These are phyloP conservation scores for Sebastes hopkinsi DNA, from an alignment of 2,797 vertebrate species.

Conservation along the genomic window DNA sequence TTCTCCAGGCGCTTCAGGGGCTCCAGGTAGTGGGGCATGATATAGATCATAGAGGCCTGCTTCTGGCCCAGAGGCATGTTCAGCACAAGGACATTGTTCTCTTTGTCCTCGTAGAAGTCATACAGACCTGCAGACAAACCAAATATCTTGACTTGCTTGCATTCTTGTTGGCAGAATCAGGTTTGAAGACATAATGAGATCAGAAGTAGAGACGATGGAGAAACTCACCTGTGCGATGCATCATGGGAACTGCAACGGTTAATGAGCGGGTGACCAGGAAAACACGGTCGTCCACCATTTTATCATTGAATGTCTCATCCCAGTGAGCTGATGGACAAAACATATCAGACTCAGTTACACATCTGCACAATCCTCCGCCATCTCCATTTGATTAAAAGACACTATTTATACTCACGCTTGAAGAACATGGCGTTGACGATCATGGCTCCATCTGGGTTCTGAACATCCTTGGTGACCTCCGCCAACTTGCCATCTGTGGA, in stretches of 20 bases:
- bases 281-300: conserved; percentile 94
- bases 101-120: conserved; percentile 88
- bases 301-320: conserved; percentile 93
- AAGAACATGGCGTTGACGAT: conserved; percentile 98
- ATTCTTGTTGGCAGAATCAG: background rate
- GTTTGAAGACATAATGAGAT: conserved; percentile 10
- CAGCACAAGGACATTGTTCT: conserved; percentile 87
- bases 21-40: conserved; percentile 95
- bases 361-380: background rate
- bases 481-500: conserved; percentile 92
- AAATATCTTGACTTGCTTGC: background rate
- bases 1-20: conserved; percentile 92
- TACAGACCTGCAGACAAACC: conserved; percentile 87
- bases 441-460: conserved; percentile 92
- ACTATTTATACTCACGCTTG: conserved; percentile 88
- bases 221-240: conserved; percentile 93
- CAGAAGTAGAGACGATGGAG: background rate
- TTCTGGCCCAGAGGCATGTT: conserved; percentile 95
- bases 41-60: conserved; percentile 92
- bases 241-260: conserved; percentile 90
- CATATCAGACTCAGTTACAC: background rate
- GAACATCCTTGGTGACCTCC: conserved; percentile 92
- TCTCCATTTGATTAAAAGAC: background rate
- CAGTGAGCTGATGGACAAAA: conserved; percentile 87
- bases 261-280: conserved; percentile 93